These are phyloP conservation scores for Pissodes strobi DNA, from an alignment of 1,140 invertebrate genomes.

Conservation along the genomic window DNA sequence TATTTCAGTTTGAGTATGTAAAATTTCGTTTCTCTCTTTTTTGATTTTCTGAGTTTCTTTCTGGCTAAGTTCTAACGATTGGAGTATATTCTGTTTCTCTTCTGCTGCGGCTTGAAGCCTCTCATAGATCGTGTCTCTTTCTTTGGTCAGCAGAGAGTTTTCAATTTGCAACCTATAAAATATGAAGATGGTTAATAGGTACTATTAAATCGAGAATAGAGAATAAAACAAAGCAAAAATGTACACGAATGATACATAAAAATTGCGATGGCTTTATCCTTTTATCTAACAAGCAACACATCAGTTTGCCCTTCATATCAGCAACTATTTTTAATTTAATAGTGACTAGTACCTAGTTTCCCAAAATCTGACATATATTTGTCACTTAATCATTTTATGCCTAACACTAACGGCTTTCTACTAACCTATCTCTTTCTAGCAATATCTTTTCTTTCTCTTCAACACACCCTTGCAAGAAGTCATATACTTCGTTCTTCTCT, in stretches of 20 bases:
- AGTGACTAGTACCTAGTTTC: too few species aligned
- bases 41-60: conserved; percentile 39
- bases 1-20: conserved; percentile 38
- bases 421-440: conserved; percentile 2
- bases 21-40: conserved; percentile 36
- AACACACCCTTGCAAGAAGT: conserved; percentile 13
- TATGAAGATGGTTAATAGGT: background rate
- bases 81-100: conserved; percentile 22
- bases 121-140: conserved; percentile 9
- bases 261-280: too few species aligned
- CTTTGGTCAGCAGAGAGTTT: background rate
- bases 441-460: conserved; percentile 29
- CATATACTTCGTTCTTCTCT: conserved; percentile 21
- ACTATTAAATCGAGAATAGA: too few species aligned
- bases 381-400: too few species aligned
- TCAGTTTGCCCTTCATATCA: too few species aligned
- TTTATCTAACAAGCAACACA: too few species aligned
- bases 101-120: conserved; percentile 11
- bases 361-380: too few species aligned
- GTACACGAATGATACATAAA: too few species aligned
- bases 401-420: too few species aligned
- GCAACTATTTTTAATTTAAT: too few species aligned
- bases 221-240: too few species aligned
- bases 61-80: conserved; percentile 25
- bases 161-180: background rate